Percentiles rank a stretch among this genome's conserved stretches.
phyloP scores from a whole-genome alignment of 92 coral and sea anemone genomes.

The Siderastrea radians region DNA sequence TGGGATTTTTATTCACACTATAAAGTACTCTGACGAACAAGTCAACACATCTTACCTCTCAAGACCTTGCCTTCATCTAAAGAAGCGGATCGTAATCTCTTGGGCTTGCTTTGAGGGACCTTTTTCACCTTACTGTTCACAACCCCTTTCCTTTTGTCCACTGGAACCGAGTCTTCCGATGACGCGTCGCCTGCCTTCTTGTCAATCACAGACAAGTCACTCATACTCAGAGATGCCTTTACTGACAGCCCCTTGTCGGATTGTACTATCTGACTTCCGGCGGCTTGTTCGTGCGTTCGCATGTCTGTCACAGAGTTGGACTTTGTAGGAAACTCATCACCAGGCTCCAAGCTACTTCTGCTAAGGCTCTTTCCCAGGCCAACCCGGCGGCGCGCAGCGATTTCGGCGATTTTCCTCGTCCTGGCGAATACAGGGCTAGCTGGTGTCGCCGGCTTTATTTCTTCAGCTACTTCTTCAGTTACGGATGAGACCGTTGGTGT shows the following conservation, averaged over 20 bases:
- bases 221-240: constrained; percentile 83
- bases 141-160: constrained; percentile 47
- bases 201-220: constrained; percentile 85
- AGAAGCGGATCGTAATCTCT: constrained; percentile 87
- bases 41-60: constrained; percentile 58
- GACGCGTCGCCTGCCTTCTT: constrained; percentile 72
- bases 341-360: constrained; percentile 63
- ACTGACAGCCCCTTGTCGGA: constrained; percentile 34
- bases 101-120: constrained; percentile 52
- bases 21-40: background rate
- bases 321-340: constrained; percentile 64
- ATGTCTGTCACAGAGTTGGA: constrained; percentile 64
- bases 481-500: constrained; percentile 40
- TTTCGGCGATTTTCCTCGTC: constrained; percentile 82
- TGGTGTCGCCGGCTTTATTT: constrained; percentile 29
- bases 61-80: constrained; percentile 79
- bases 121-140: constrained; percentile 49
- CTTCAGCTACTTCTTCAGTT: constrained; percentile 39
- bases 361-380: constrained; percentile 64
- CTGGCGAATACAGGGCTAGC: constrained; percentile 82
- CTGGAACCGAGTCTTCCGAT: constrained; percentile 76
- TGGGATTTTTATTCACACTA: no score
- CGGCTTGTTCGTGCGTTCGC: constrained; percentile 53
- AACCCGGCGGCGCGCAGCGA: constrained; percentile 83
- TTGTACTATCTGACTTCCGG: constrained; percentile 44